A percentile compares a stretch with the other conserved stretches of the same genome.
Conservation (phyloP, 2,888 invertebrate genomes). For the Nephrocerus scutellatus region DNA sequence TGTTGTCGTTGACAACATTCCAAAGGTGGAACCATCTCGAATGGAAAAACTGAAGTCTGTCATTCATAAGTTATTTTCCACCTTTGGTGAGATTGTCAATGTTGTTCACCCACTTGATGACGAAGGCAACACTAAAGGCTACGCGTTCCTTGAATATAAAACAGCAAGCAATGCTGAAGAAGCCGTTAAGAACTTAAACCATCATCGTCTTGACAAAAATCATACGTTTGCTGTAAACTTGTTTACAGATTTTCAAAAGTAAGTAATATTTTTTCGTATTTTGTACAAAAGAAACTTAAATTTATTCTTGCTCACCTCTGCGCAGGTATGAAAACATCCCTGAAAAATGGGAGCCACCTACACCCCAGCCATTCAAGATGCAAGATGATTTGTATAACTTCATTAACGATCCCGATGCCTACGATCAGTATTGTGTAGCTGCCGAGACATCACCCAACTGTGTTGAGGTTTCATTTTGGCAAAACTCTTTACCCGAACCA, state of each 20-base stretch:
- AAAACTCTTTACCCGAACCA: constrained; percentile 85
- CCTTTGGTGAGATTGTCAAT: constrained; percentile 80
- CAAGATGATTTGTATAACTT: constrained; percentile 90
- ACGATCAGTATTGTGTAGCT: constrained; percentile 91
- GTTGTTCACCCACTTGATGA: constrained; percentile 80
- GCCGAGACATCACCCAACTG: constrained; percentile 69
- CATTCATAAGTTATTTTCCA: constrained; percentile 82
- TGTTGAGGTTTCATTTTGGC: constrained; percentile 78
- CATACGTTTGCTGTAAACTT: constrained; percentile 91
- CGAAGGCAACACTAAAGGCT: constrained; percentile 82
- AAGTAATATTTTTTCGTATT: constrained; percentile 39
- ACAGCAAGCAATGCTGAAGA: constrained; percentile 77
- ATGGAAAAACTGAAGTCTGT: constrained; percentile 89
- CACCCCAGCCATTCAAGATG: constrained; percentile 81
- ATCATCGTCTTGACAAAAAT: constrained; percentile 90
- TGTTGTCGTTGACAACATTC: constrained; percentile 93
- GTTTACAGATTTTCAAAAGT: constrained; percentile 93
- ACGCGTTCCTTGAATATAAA: constrained; percentile 86
- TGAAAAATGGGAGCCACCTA: constrained; percentile 88
- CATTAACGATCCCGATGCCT: constrained; percentile 88
- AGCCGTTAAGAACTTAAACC: constrained; percentile 81
- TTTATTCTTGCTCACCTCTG: neutral
- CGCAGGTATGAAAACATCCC: constrained; percentile 75
- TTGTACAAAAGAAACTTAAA: constrained; percentile 11
- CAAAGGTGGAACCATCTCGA: constrained; percentile 86